Conservation (phyloP, 2,797 vertebrate species). For the Epinephelus malabaricus region DNA sequence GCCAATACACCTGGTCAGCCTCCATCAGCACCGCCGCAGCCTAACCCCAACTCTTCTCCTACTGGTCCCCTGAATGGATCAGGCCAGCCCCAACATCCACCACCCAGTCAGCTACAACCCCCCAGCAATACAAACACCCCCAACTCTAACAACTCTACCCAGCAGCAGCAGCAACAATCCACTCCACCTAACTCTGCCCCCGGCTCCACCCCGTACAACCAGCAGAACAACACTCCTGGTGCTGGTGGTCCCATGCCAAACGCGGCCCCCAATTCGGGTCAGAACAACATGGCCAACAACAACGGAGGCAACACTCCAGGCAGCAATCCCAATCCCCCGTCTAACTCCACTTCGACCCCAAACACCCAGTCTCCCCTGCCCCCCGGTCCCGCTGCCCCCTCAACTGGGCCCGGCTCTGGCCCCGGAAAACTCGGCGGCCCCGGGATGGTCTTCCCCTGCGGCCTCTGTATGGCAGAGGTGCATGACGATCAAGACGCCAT, state of each 20-base stretch:
- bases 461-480: constrained; percentile 94
- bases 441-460: constrained; percentile 91
- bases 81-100: constrained; percentile 83
- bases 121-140: constrained; percentile 83
- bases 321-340: constrained; percentile 91
- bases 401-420: constrained; percentile 80
- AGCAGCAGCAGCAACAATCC: constrained; percentile 84
- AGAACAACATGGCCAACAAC: constrained; percentile 87
- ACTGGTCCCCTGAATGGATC: constrained; percentile 86
- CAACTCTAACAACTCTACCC: constrained; percentile 84
- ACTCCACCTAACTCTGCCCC: constrained; percentile 91
- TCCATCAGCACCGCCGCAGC: constrained; percentile 81
- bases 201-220: constrained; percentile 87
- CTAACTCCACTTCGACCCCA: constrained; percentile 87
- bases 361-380: constrained; percentile 88
- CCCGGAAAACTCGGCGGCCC: constrained; percentile 85
- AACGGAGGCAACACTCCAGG: constrained; percentile 88
- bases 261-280: constrained; percentile 85
- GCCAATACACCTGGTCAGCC: constrained; percentile 85
- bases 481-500: constrained; percentile 98
- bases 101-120: constrained; percentile 83
- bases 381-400: constrained; percentile 80
- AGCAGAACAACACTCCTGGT: constrained; percentile 91
- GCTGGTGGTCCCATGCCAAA: constrained; percentile 83
- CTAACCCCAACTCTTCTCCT: constrained; percentile 88